Conservation (phyloP, 2,113 vertebrate genomes). For the Aptenodytes forsteri region DNA sequence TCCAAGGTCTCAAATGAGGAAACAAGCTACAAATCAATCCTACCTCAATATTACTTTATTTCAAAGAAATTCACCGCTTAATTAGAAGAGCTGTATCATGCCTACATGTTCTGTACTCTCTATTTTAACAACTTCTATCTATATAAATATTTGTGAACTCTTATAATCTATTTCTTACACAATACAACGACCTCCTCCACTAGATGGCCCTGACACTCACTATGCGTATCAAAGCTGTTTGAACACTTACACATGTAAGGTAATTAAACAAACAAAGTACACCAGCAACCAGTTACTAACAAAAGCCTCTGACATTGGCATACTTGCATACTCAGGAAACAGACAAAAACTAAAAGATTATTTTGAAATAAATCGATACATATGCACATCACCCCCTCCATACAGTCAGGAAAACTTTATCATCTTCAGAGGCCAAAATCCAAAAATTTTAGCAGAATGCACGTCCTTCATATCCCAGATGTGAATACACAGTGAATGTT, state of each 20-base stretch:
- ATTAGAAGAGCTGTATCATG: neutral
- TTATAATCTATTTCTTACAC: neutral
- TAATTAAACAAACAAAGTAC: neutral
- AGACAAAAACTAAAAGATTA: neutral
- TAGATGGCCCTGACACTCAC: conserved; percentile 33
- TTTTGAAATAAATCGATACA: neutral
- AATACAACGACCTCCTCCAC: neutral
- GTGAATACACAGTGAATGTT: neutral
- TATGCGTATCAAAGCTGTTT: neutral
- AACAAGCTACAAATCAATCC: neutral
- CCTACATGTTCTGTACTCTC: neutral
- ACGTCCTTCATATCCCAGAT: neutral
- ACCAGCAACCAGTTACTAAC: neutral
- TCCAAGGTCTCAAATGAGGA: neutral
- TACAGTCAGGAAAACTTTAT: neutral
- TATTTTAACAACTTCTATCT: neutral
- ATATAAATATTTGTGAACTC: neutral
- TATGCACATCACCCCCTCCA: neutral
- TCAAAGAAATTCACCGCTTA: neutral
- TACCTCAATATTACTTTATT: neutral
- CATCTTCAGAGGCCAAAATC: neutral
- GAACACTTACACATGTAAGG: neutral
- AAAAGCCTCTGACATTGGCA: neutral
- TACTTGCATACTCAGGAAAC: neutral
- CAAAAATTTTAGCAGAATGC: neutral